These are phyloP conservation scores for Slavum lentiscoides DNA, from an alignment of 2,888 invertebrate species.

Conservation along the genomic window DNA sequence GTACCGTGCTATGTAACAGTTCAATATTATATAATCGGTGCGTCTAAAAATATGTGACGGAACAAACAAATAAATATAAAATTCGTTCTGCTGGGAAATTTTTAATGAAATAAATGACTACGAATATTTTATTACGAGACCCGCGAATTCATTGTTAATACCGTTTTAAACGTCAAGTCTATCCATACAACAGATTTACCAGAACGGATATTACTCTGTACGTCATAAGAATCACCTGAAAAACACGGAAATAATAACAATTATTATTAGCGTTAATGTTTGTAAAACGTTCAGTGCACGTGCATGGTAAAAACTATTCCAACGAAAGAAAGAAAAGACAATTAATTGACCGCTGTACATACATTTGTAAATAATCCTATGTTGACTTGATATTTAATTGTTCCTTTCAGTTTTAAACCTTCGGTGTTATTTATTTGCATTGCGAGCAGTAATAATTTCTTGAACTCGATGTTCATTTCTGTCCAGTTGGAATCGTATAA, in stretches of 20 bases:
- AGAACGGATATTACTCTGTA: slow-evolving; percentile 2
- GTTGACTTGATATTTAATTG: background rate
- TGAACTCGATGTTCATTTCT: slow-evolving; percentile 4
- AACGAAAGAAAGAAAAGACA: background rate
- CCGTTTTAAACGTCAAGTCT: too few species aligned
- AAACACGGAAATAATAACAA: too few species aligned
- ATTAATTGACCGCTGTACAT: background rate
- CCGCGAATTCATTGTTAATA: too few species aligned
- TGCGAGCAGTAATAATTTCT: slow-evolving; percentile 10
- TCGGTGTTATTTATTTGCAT: slow-evolving; percentile 15
- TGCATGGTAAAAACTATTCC: background rate
- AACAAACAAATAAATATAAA: too few species aligned
- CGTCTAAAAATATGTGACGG: too few species aligned
- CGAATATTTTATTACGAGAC: too few species aligned
- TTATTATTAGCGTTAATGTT: background rate
- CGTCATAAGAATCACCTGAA: background rate
- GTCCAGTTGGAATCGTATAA: slow-evolving; percentile 25
- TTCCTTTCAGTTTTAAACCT: background rate
- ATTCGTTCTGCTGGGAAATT: too few species aligned
- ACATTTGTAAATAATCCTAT: slow-evolving; percentile 16
- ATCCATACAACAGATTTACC: background rate
- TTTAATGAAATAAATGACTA: too few species aligned
- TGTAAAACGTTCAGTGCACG: background rate
- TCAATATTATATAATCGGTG: too few species aligned
- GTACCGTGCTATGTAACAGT: too few species aligned